phyloP scores from a whole-genome alignment of 1,140 invertebrate genomes.

The Drosophila arawakana region DNA sequence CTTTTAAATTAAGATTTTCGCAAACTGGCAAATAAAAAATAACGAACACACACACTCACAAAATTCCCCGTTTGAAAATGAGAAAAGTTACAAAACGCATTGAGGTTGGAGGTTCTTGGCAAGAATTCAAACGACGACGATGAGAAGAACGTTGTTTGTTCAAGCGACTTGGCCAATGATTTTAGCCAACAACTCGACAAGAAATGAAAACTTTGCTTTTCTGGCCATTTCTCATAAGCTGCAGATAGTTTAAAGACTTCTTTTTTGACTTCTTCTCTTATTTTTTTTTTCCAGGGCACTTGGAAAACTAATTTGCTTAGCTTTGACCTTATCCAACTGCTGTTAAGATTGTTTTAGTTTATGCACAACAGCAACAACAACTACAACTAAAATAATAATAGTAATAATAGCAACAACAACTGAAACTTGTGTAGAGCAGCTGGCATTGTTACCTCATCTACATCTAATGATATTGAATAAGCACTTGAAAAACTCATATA shows the following conservation, averaged over 20 bases:
- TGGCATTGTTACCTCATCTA: constrained; percentile 53
- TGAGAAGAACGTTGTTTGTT: constrained; percentile 16
- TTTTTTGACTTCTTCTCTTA: not conserved
- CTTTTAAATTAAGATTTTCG: constrained; percentile 80
- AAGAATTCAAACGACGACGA: constrained; percentile 3
- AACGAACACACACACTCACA: not conserved
- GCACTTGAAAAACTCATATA: constrained; percentile 81
- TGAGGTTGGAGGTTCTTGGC: constrained; percentile 15
- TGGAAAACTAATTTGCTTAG: constrained; percentile 45
- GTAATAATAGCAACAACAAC: constrained; percentile 2
- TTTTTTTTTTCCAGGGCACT: not conserved
- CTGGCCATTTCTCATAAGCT: constrained; percentile 14
- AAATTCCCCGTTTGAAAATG: constrained; percentile 54
- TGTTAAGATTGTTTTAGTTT: constrained; percentile 17
- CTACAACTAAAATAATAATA: not conserved
- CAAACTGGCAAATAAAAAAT: constrained; percentile 9
- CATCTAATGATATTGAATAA: constrained; percentile 82
- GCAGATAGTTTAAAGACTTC: constrained; percentile 20
- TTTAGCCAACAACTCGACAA: constrained; percentile 1
- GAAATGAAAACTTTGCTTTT: constrained; percentile 1
- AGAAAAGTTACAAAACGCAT: constrained; percentile 46
- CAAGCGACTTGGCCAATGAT: constrained; percentile 21
- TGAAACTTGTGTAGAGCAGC: constrained; percentile 9
- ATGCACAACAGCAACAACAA: constrained; percentile 1
- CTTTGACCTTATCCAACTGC: constrained; percentile 16